phyloP scores from a whole-genome alignment of 92 coral and sea anemone genomes.

The Meandrina meandrites region DNA sequence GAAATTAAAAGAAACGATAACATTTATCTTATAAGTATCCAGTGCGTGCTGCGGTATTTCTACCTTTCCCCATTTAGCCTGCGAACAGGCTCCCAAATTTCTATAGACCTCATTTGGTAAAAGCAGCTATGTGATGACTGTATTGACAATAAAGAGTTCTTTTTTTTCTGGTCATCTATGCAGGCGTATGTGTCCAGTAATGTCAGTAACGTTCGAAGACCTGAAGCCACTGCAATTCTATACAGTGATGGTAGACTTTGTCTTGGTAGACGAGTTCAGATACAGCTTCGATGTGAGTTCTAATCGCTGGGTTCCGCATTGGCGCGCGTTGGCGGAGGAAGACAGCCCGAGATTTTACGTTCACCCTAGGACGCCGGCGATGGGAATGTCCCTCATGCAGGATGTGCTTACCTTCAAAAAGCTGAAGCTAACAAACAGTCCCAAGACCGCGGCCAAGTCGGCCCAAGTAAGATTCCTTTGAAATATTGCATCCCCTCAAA shows the following conservation, averaged over 20 bases:
- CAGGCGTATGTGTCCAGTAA: slow-evolving; percentile 36
- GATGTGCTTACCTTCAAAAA: slow-evolving; percentile 15
- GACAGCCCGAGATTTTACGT: slow-evolving; percentile 8
- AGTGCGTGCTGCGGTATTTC: too few relatives aligned
- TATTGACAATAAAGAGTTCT: too few relatives aligned
- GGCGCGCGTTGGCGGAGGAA: not conserved
- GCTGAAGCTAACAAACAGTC: slow-evolving; percentile 30
- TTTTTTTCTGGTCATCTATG: not conserved
- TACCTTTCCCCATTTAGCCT: too few relatives aligned
- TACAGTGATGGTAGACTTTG: slow-evolving; percentile 41
- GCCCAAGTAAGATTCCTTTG: slow-evolving; percentile 33
- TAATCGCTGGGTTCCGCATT: slow-evolving; percentile 11
- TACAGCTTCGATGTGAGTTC: slow-evolving; percentile 13
- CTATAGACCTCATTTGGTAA: too few relatives aligned
- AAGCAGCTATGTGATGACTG: too few relatives aligned
- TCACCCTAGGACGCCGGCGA: slow-evolving; percentile 33
- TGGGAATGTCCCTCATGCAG: slow-evolving; percentile 33
- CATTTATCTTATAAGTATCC: too few relatives aligned
- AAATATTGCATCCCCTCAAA: too few relatives aligned
- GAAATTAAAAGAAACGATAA: too few relatives aligned
- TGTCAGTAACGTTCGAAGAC: slow-evolving; percentile 37
- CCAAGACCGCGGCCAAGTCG: slow-evolving; percentile 1
- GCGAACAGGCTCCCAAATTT: too few relatives aligned
- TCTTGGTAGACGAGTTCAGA: slow-evolving; percentile 12
- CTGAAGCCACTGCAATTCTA: slow-evolving; percentile 21